phyloP scores from a whole-genome alignment of 2,888 invertebrate genomes.

The Cryptocephalus primarius region DNA sequence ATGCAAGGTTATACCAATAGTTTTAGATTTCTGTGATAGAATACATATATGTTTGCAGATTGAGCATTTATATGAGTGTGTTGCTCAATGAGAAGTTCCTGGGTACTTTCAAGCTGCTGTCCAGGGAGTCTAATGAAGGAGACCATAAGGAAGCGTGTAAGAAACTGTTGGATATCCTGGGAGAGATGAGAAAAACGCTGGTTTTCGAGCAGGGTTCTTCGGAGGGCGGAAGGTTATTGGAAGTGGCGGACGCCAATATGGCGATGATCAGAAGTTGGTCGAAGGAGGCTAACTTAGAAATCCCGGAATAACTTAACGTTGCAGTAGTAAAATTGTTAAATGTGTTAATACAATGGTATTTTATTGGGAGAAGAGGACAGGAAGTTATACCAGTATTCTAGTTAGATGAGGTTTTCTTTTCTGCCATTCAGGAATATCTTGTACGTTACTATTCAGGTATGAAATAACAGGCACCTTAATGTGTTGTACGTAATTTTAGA shows the following conservation, averaged over 20 bases:
- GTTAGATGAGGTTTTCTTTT: too few relatives aligned
- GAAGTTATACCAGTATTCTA: too few relatives aligned
- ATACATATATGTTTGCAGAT: conserved; percentile 1
- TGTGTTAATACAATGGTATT: too few relatives aligned
- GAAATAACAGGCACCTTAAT: too few relatives aligned
- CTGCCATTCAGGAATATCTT: too few relatives aligned
- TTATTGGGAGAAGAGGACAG: too few relatives aligned
- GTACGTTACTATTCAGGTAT: too few relatives aligned
- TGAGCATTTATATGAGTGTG: conserved; percentile 10
- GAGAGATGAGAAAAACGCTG: conserved; percentile 7
- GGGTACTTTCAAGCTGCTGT: conserved; percentile 7
- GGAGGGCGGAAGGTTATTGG: conserved; percentile 8
- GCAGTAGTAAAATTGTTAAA: neutral
- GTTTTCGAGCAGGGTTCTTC: conserved; percentile 4
- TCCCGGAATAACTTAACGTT: neutral
- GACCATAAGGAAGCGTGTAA: conserved; percentile 1
- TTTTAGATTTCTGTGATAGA: neutral
- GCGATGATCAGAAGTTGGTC: conserved; percentile 12
- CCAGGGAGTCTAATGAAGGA: conserved; percentile 3
- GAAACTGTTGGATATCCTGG: conserved; percentile 7
- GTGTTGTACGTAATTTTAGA: too few relatives aligned
- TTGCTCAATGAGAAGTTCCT: conserved; percentile 11
- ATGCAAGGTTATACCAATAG: conserved; percentile 38
- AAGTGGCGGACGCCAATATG: conserved; percentile 12
- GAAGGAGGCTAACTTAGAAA: conserved; percentile 8